Conservation (phyloP, 2,888 invertebrate genomes). For the Torymus auratus region DNA sequence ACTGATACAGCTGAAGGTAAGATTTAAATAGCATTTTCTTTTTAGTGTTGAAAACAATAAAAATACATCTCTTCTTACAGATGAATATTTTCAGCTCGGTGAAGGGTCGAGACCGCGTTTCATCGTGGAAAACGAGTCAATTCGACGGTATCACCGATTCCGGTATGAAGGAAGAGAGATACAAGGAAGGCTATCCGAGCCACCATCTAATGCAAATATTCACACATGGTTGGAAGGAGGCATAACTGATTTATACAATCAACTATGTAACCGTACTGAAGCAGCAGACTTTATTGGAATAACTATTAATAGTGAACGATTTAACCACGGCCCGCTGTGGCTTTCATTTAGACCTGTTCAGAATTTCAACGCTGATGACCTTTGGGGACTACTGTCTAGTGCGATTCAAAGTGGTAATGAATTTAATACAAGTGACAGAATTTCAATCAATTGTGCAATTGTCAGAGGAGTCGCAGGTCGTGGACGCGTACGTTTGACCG, state of each 20-base stretch:
- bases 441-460: background rate
- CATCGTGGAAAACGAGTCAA: background rate
- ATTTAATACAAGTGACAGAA: background rate
- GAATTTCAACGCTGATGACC: background rate
- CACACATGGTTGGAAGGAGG: background rate
- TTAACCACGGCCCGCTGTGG: background rate
- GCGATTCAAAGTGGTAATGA: background rate
- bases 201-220: background rate
- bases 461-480: background rate
- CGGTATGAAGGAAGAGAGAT: background rate
- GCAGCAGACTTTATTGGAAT: too few species aligned
- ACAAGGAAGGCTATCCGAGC: background rate
- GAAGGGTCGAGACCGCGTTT: background rate
- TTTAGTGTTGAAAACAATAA: too few species aligned
- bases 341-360: conserved; percentile 5
- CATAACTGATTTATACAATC: background rate
- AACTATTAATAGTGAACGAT: too few species aligned
- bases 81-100: too few species aligned
- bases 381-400: background rate
- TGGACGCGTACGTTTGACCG: conserved; percentile 1
- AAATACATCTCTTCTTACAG: too few species aligned
- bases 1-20: too few species aligned
- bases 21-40: too few species aligned
- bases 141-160: background rate
- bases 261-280: background rate